A percentile compares a stretch with the other conserved stretches of the same genome.
phyloP scores from a whole-genome alignment of 2,888 invertebrate species.

The Alloscopus bannaensis region DNA sequence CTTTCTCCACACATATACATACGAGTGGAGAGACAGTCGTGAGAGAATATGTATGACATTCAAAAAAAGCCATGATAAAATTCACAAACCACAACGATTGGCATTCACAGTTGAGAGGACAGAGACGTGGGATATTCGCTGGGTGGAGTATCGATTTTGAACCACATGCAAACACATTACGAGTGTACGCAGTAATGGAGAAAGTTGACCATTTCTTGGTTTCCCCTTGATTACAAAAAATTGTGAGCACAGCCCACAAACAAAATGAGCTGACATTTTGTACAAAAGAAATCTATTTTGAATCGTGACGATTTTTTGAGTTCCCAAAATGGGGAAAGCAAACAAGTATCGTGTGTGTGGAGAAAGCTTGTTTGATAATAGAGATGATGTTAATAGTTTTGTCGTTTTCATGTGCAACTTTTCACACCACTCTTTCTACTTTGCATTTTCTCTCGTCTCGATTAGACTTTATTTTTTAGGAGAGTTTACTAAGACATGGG shows the following conservation, averaged over 20 bases:
- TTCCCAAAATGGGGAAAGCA: slow-evolving; percentile 3
- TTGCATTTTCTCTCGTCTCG: no score
- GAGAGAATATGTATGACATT: slow-evolving; percentile 57
- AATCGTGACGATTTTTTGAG: no score
- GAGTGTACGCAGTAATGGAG: slow-evolving; percentile 22
- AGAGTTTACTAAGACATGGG: neutral
- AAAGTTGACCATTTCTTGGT: slow-evolving; percentile 24
- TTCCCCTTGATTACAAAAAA: no score
- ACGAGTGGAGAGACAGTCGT: neutral
- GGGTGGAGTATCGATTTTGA: slow-evolving; percentile 53
- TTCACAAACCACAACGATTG: slow-evolving; percentile 63
- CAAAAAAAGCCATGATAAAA: slow-evolving; percentile 62
- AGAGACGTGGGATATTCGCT: slow-evolving; percentile 1
- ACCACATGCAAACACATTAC: no score
- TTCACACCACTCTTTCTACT: no score
- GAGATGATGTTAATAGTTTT: slow-evolving; percentile 1
- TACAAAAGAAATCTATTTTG: neutral
- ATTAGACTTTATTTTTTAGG: neutral
- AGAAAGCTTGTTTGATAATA: slow-evolving; percentile 2
- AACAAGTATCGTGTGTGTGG: slow-evolving; percentile 18
- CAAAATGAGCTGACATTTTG: neutral
- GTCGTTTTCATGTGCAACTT: no score
- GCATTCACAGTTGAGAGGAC: slow-evolving; percentile 61
- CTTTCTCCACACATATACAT: neutral
- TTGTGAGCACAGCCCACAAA: no score